Conservation (phyloP, 2,888 invertebrate species). For the Blastobasis lacticolella region DNA sequence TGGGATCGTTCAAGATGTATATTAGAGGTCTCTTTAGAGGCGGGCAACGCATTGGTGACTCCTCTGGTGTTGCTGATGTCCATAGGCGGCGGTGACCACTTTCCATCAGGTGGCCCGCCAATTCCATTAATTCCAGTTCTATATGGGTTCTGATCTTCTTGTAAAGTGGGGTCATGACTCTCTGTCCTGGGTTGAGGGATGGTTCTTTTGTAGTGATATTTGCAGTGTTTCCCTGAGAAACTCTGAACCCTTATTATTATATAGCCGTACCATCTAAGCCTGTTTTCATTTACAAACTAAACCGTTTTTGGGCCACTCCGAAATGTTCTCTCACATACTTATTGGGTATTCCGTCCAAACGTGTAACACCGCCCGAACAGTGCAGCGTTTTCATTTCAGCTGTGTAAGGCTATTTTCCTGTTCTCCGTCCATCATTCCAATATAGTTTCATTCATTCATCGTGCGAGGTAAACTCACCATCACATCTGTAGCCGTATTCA, state of each 20-base stretch:
- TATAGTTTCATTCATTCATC: too few species aligned
- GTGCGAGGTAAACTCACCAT: too few species aligned
- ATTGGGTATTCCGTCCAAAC: not conserved
- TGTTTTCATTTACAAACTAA: not conserved
- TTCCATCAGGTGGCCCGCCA: too few species aligned
- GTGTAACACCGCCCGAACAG: not conserved
- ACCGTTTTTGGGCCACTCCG: not conserved
- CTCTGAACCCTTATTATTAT: not conserved
- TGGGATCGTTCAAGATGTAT: too few species aligned
- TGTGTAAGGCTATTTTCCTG: too few species aligned
- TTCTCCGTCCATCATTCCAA: too few species aligned
- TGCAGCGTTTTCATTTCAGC: not conserved
- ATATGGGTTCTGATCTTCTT: not conserved
- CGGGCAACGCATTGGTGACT: too few species aligned
- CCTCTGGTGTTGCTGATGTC: too few species aligned
- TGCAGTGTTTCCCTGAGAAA: not conserved
- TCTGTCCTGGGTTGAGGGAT: not conserved
- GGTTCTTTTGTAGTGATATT: not conserved
- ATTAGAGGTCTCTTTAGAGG: too few species aligned
- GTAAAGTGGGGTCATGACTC: not conserved
- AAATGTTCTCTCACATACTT: not conserved
- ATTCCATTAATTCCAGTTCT: not conserved
- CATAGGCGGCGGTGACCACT: too few species aligned
- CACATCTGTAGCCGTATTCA: too few species aligned
- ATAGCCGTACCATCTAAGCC: not conserved